These are phyloP conservation scores for Danaus melanippus DNA, from an alignment of 1,140 invertebrate species.

Conservation along the genomic window DNA sequence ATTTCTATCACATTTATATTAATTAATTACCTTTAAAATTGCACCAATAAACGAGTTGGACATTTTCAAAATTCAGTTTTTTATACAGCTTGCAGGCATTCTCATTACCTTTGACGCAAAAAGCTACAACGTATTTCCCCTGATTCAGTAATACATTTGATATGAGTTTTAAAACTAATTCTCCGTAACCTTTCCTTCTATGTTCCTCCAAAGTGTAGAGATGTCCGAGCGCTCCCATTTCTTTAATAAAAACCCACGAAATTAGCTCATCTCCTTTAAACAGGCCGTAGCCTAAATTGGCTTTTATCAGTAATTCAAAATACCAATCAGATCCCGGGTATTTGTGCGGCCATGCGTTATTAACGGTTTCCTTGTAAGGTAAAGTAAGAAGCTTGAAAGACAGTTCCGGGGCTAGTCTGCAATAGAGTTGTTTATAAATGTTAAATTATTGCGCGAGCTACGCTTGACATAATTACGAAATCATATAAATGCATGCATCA, in stretches of 20 bases:
- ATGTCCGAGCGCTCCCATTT: slow-evolving; percentile 11
- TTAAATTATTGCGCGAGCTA: no score
- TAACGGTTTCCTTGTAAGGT: slow-evolving; percentile 22
- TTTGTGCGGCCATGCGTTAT: slow-evolving; percentile 31
- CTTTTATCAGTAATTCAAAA: slow-evolving; percentile 29
- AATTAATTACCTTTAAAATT: slow-evolving; percentile 7
- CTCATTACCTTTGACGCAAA: slow-evolving; percentile 28
- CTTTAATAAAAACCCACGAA: slow-evolving; percentile 25
- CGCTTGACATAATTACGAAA: no score
- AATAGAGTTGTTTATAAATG: slow-evolving; percentile 13
- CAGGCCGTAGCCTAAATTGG: slow-evolving; percentile 34
- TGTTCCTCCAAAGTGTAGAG: slow-evolving; percentile 10
- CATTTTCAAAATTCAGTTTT: slow-evolving; percentile 30
- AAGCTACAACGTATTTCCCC: slow-evolving; percentile 28
- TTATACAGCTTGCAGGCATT: slow-evolving; percentile 30
- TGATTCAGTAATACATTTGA: slow-evolving; percentile 27
- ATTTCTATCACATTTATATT: no score
- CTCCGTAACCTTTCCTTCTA: slow-evolving; percentile 13
- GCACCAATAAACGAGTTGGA: slow-evolving; percentile 25
- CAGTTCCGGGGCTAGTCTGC: slow-evolving; percentile 30
- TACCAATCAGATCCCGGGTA: slow-evolving; percentile 29
- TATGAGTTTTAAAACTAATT: slow-evolving; percentile 27
- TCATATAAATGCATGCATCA: no score
- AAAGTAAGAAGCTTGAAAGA: slow-evolving; percentile 22
- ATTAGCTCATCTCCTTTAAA: slow-evolving; percentile 27